A percentile compares a stretch with the other conserved stretches of the same genome.
Conservation (phyloP, 2,113 vertebrate species). For the Neolamprologus hecqui region DNA sequence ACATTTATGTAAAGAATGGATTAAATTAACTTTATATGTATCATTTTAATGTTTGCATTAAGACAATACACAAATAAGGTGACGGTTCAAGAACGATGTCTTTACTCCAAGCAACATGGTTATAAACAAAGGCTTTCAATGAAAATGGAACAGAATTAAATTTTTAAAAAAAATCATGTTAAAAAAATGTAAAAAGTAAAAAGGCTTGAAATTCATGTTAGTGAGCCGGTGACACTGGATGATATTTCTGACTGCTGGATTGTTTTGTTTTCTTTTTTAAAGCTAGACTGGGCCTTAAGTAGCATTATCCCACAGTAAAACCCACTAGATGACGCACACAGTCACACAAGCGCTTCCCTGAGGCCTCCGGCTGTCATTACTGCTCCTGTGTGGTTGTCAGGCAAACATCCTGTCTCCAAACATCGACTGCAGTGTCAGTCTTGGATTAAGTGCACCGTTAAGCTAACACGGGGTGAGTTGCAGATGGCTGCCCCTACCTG, state of each 20-base stretch:
- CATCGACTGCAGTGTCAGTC: not conserved
- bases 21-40: not conserved
- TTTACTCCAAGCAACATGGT: not conserved
- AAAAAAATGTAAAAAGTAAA: not conserved
- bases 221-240: not conserved
- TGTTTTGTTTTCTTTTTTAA: not conserved
- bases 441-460: not conserved
- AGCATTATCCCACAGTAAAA: not conserved
- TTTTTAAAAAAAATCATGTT: rapidly evolving
- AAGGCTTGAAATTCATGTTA: not conserved
- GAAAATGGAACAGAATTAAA: not conserved
- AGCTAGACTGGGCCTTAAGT: not conserved
- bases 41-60: not conserved
- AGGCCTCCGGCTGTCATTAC: not conserved
- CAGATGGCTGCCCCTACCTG: not conserved
- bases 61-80: not conserved
- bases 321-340: not conserved
- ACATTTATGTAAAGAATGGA: not conserved
- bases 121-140: not conserved
- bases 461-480: not conserved
- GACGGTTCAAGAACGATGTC: not conserved
- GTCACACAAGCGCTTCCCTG: not conserved
- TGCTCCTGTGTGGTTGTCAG: not conserved
- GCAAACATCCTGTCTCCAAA: not conserved
- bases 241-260: not conserved